Base-by-base conservation (phyloP, 2,888 invertebrate genomes). In the Podabrus alpinus region DNA sequence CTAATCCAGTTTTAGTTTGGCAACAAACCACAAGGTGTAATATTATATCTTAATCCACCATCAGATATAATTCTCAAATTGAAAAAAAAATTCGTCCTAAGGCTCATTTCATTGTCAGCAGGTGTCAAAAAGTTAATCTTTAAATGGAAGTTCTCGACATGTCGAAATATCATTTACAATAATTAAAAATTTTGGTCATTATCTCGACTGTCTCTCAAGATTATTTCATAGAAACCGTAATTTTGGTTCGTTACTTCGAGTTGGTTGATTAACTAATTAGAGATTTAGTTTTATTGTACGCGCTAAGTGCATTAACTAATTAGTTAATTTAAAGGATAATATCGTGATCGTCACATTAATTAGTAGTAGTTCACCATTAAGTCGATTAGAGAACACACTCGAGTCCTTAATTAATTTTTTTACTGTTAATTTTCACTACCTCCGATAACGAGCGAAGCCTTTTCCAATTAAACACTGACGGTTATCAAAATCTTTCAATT, bases 41-140 rank as follows among this genome's bases (percentile, higher is more conserved):
- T 45, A 13, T 11, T 4, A 45, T 45, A 45, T 45, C 45, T 45
- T 45, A 45, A 45, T 45, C 45, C 45, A 45, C 45, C 7, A 45
- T 45, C 45, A n/a, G 45, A 45, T 45, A 45, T 45, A 45, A 45
- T 45, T 45, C 45, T 19, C 62, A 64, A 64, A 64, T 19, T 64
- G 17, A 64, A 64, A 64, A 64, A 60, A 64, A 64, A 64, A 16
- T 13, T 7, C 9, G 10, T 16, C 61, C 17, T 61, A 19, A 17
- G 19, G 62, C 25, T 68, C 61, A 68, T 64, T 19, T 67, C 70
- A 62, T 71, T 74, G 71, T 74, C 74, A 74, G 74, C 74, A 71
- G 74, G 74, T 71, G 74, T 74, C 68, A 71, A 74, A 74, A 74
- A 68, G 21, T 45, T 74, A 74, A 74, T 74, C 74, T 74, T 69